A percentile compares a stretch with the other conserved stretches of the same genome.
Evolutionary conservation across 2,113 vertebrate species (phyloP).

Genomic region (Aegotheles bennettii): DNA sequence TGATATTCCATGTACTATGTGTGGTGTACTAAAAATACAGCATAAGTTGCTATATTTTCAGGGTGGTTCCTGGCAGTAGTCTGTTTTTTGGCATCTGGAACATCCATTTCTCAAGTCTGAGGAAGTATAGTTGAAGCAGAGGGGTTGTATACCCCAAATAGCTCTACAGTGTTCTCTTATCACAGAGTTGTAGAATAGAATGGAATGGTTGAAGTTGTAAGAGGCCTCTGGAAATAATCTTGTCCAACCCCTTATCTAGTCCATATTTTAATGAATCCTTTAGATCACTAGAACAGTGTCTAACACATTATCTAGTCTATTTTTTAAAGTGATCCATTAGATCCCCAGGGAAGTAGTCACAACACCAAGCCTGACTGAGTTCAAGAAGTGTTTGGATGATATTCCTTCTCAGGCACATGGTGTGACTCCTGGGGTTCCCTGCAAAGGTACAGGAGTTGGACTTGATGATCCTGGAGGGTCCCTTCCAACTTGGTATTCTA

Average conservation of each 20-base stretch:
- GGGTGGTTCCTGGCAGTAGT: background rate
- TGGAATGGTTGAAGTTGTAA: background rate
- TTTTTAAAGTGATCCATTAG: no score
- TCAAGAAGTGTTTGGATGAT: no score
- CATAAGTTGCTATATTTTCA: background rate
- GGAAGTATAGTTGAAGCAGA: background rate
- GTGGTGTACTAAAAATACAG: background rate
- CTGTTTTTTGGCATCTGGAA: background rate
- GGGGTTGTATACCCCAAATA: background rate
- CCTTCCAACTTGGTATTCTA: no score
- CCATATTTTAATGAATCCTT: no score
- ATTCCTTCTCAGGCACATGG: no score
- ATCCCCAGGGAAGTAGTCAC: no score
- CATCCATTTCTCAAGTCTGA: background rate
- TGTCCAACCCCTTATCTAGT: background rate
- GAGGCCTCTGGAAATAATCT: background rate
- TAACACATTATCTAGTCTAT: no score
- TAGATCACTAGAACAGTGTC: no score
- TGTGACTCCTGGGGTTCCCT: no score
- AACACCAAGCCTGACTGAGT: no score
- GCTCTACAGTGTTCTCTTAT: background rate
- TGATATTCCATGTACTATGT: background rate
- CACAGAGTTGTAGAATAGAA: background rate
- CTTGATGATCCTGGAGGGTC: no score
- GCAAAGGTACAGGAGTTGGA: no score